phyloP scores from a whole-genome alignment of 1,140 invertebrate genomes.

The Diabrotica virgifera region DNA sequence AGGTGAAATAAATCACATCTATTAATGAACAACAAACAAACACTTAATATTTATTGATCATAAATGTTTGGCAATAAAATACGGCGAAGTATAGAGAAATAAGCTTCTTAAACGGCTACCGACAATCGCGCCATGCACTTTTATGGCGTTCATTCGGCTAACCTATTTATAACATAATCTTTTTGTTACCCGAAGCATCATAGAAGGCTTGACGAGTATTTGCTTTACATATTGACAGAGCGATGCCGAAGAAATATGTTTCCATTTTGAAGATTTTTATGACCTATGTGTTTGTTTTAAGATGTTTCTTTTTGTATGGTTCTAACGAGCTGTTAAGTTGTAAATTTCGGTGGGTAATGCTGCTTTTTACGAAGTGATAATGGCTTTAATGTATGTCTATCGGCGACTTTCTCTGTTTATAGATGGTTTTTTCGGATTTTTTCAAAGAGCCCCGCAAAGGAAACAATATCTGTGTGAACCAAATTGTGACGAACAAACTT shows the following conservation, averaged over 20 bases:
- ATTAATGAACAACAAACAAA: conserved; percentile 28
- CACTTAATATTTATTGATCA: conserved; percentile 29
- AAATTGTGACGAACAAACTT: no score
- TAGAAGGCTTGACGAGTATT: background rate
- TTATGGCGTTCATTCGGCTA: conserved; percentile 18
- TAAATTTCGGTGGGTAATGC: background rate
- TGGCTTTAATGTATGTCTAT: background rate
- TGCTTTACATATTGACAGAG: conserved; percentile 4
- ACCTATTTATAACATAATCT: conserved; percentile 27
- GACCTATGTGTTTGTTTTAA: background rate
- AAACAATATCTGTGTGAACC: no score
- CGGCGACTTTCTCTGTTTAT: background rate
- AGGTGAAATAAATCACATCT: conserved; percentile 12
- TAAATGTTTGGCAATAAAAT: conserved; percentile 33
- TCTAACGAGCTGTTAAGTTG: background rate
- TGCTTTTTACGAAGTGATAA: background rate
- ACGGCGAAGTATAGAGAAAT: conserved; percentile 8
- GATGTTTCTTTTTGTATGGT: background rate
- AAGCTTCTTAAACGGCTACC: conserved; percentile 10
- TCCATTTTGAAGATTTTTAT: background rate
- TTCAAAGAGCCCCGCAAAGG: no score
- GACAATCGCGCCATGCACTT: conserved; percentile 4
- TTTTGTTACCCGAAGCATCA: background rate
- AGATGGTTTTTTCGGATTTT: no score
- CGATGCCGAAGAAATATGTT: background rate